These are phyloP conservation scores for Aplysia californica DNA, from an alignment of 1,140 invertebrate genomes.

Conservation along the genomic window DNA sequence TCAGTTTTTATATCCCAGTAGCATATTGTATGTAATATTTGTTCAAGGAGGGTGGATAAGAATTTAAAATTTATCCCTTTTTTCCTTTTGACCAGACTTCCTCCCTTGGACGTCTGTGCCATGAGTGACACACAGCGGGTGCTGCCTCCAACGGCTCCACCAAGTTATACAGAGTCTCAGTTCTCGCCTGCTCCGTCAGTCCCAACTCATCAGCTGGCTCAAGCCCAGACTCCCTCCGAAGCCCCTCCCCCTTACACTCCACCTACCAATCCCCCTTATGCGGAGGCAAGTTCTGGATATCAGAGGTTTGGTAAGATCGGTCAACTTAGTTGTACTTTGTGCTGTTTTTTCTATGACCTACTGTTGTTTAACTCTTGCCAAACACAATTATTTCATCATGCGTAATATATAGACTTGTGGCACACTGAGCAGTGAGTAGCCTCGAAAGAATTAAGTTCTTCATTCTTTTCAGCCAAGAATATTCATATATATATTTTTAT, in stretches of 20 bases:
- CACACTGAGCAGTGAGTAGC: neutral
- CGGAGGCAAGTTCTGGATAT: neutral
- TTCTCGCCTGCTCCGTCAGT: neutral
- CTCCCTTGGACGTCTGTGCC: no score
- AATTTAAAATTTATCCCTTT: no score
- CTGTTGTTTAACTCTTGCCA: neutral
- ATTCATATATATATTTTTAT: neutral
- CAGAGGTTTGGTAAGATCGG: constrained; percentile 8
- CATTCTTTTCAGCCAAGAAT: neutral
- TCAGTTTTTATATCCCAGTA: no score
- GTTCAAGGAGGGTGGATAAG: no score
- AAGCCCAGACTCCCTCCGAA: neutral
- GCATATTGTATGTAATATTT: no score
- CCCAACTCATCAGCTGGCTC: neutral
- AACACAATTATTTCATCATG: neutral
- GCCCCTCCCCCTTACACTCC: neutral
- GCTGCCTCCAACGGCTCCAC: neutral
- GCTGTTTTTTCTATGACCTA: neutral
- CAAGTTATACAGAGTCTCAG: neutral
- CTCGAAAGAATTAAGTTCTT: neutral
- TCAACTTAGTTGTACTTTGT: neutral
- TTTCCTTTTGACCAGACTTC: no score
- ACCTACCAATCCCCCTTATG: neutral
- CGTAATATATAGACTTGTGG: neutral
- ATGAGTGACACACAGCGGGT: no score